Conservation (phyloP, 2,797 vertebrate genomes). For the Urocyon cinereoargenteus region DNA sequence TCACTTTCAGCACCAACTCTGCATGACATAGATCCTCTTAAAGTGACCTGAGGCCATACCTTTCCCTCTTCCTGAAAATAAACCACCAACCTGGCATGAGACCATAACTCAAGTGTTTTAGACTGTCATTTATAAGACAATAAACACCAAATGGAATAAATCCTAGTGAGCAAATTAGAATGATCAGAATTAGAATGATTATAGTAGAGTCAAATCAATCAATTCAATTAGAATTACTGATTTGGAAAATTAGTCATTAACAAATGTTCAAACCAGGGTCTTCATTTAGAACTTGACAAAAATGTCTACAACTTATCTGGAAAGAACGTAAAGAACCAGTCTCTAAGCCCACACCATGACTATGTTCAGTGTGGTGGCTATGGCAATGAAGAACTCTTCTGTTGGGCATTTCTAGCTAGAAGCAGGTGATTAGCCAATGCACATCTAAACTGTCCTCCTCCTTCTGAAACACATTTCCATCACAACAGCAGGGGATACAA, state of each 20-base stretch:
- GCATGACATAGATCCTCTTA: not conserved
- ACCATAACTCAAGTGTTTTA: not conserved
- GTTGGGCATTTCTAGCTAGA: not conserved
- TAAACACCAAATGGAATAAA: constrained; percentile 20
- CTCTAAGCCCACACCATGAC: not conserved
- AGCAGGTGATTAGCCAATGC: not conserved
- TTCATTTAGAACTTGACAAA: constrained; percentile 48
- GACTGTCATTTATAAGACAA: not conserved
- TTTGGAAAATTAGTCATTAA: constrained; percentile 32
- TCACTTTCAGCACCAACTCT: not conserved
- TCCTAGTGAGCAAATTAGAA: constrained; percentile 25
- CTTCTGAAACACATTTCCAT: not conserved
- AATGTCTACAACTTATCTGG: constrained; percentile 35
- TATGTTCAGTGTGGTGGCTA: not conserved
- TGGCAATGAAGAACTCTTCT: not conserved
- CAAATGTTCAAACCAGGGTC: not conserved
- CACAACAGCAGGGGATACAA: not conserved
- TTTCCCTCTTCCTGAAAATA: constrained; percentile 28
- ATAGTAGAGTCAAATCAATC: not conserved
- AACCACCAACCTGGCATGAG: not conserved
- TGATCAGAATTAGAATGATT: not conserved
- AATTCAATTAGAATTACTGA: constrained; percentile 31
- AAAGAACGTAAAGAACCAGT: not conserved
- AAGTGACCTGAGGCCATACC: not conserved
- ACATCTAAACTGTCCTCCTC: not conserved